Percentiles rank a stretch among this genome's conserved stretches.
Conservation (phyloP, 2,113 vertebrate genomes). For the Craseonycteris thonglongyai region DNA sequence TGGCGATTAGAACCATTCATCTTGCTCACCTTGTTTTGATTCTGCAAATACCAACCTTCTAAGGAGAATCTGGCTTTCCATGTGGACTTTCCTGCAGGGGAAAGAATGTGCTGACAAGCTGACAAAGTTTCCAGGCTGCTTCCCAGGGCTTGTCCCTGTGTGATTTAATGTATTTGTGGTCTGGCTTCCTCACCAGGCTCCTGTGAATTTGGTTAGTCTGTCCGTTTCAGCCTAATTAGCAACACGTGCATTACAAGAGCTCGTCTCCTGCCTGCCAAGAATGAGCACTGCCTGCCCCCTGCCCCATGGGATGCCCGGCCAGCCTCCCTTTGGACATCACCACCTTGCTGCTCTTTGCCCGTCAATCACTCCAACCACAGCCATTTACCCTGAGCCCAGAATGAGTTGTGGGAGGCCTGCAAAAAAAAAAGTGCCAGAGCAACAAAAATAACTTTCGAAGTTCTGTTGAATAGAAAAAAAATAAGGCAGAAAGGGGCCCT, state of each 20-base stretch:
- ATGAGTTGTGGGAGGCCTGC: neutral
- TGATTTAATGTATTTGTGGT: constrained; percentile 46
- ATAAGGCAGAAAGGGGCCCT: neutral
- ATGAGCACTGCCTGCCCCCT: neutral
- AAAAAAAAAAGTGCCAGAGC: neutral
- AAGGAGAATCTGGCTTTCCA: neutral
- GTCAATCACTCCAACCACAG: neutral
- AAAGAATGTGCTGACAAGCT: constrained; percentile 48
- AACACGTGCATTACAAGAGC: neutral
- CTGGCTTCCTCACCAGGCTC: constrained; percentile 45
- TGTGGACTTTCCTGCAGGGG: neutral
- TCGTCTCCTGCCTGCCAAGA: neutral
- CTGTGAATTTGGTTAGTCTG: neutral
- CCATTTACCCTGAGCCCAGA: neutral
- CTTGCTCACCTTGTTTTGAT: neutral
- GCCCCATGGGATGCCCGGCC: too few relatives aligned
- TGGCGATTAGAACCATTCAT: neutral
- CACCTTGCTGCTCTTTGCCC: neutral
- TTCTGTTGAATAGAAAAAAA: neutral
- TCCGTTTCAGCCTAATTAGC: neutral
- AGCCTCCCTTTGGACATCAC: neutral
- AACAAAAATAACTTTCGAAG: neutral
- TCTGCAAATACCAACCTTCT: neutral
- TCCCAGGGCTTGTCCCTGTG: neutral
- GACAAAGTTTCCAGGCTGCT: constrained; percentile 13